Percentiles rank a stretch among this genome's conserved stretches.
Evolutionary conservation across 2,888 invertebrate species (phyloP).

Genomic region (Ornithoptera priamus): DNA sequence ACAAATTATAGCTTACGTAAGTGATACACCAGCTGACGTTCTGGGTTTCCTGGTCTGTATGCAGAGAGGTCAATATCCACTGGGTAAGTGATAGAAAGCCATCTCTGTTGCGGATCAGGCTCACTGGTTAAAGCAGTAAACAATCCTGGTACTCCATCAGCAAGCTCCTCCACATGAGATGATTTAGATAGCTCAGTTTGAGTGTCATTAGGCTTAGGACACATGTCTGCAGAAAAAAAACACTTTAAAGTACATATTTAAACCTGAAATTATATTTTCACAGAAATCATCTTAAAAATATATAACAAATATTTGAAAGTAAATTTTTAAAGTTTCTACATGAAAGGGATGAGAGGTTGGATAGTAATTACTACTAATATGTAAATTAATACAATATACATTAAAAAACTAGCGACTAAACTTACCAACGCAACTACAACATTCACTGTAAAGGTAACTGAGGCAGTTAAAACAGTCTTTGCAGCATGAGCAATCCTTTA

Average conservation of each 20-base stretch:
- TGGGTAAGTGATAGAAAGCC: slow-evolving; percentile 92
- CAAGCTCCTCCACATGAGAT: slow-evolving; percentile 92
- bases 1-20: slow-evolving; percentile 81
- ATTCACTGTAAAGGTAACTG: slow-evolving; percentile 93
- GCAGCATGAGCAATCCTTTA: slow-evolving; percentile 96
- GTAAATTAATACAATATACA: not conserved
- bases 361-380: not conserved
- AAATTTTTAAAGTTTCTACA: too few species aligned
- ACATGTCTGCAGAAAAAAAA: slow-evolving; percentile 84
- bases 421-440: slow-evolving; percentile 98
- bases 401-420: slow-evolving; percentile 33
- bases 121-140: slow-evolving; percentile 91
- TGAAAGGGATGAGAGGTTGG: too few species aligned
- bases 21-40: slow-evolving; percentile 85
- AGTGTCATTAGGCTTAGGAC: slow-evolving; percentile 91
- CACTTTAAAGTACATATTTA: not conserved
- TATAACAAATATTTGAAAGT: too few species aligned
- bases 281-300: too few species aligned
- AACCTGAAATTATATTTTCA: too few species aligned
- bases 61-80: slow-evolving; percentile 85
- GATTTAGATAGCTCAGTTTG: slow-evolving; percentile 85
- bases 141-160: slow-evolving; percentile 89
- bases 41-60: slow-evolving; percentile 80
- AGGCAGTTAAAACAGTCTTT: slow-evolving; percentile 95
- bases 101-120: slow-evolving; percentile 87